Evolutionary conservation across 2,888 invertebrate species (phyloP).

Genomic region (Abrostola tripartita): DNA sequence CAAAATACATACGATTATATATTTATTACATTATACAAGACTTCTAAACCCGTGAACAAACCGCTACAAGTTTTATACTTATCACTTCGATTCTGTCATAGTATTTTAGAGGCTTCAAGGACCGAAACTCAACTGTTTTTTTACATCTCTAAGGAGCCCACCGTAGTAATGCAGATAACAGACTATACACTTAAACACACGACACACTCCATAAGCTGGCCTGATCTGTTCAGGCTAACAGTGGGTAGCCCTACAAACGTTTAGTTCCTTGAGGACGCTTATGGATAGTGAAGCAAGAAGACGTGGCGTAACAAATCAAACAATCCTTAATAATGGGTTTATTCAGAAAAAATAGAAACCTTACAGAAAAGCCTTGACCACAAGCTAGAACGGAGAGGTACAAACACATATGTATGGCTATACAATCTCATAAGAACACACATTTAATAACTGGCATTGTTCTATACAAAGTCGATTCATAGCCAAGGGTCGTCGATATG

Average conservation of each 20-base stretch:
- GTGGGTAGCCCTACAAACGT: too few species aligned
- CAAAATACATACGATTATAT: neutral
- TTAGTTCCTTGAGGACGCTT: too few species aligned
- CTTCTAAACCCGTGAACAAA: too few species aligned
- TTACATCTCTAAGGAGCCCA: too few species aligned
- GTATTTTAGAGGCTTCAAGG: neutral
- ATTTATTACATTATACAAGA: too few species aligned
- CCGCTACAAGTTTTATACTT: too few species aligned
- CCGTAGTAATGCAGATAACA: too few species aligned
- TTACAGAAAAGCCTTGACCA: conserved; percentile 44
- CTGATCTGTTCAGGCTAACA: too few species aligned
- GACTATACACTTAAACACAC: too few species aligned
- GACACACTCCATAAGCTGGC: too few species aligned
- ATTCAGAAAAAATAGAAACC: neutral
- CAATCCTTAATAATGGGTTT: neutral
- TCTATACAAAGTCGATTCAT: conserved; percentile 75
- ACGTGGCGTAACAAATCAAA: neutral
- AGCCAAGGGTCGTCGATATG: conserved; percentile 69
- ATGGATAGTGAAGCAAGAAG: neutral
- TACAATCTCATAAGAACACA: conserved; percentile 58
- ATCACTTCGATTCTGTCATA: too few species aligned
- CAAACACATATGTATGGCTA: conserved; percentile 28
- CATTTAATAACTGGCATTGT: conserved; percentile 61
- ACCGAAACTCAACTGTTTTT: too few species aligned
- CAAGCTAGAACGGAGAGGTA: conserved; percentile 31